Conservation (phyloP, 2,113 vertebrate genomes). For the Physeter macrocephalus region DNA sequence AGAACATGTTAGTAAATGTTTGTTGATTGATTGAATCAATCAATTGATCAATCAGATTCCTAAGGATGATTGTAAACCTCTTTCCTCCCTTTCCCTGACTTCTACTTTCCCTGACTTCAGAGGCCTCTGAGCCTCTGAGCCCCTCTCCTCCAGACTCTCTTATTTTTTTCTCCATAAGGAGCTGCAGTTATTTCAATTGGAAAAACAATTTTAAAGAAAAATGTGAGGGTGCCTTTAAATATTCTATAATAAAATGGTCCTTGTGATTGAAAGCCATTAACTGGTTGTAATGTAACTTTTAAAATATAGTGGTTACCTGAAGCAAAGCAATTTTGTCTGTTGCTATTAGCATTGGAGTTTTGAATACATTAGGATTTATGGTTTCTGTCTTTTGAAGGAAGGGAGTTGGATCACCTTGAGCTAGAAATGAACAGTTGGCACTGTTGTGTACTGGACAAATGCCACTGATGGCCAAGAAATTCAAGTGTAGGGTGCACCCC, state of each 20-base stretch:
- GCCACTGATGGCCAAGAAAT: neutral
- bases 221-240: slow-evolving; percentile 40
- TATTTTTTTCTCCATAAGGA: neutral
- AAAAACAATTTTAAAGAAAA: neutral
- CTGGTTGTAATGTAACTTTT: slow-evolving; percentile 70
- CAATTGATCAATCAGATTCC: neutral
- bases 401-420: neutral
- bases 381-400: slow-evolving; percentile 36
- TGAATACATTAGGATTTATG: slow-evolving; percentile 65
- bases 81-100: neutral
- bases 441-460: neutral
- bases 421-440: neutral
- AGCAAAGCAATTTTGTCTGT: slow-evolving; percentile 64
- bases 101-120: neutral
- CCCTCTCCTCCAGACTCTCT: neutral
- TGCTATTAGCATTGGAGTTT: slow-evolving; percentile 60
- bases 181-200: neutral
- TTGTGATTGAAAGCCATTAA: slow-evolving; percentile 66
- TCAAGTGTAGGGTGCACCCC: neutral
- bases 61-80: neutral
- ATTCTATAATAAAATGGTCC: slow-evolving; percentile 52
- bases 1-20: neutral
- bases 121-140: neutral
- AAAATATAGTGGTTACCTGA: slow-evolving; percentile 56
- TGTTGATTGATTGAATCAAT: neutral